These are phyloP conservation scores for Diogma glabrata DNA, from an alignment of 2,888 invertebrate genomes.

Conservation along the genomic window DNA sequence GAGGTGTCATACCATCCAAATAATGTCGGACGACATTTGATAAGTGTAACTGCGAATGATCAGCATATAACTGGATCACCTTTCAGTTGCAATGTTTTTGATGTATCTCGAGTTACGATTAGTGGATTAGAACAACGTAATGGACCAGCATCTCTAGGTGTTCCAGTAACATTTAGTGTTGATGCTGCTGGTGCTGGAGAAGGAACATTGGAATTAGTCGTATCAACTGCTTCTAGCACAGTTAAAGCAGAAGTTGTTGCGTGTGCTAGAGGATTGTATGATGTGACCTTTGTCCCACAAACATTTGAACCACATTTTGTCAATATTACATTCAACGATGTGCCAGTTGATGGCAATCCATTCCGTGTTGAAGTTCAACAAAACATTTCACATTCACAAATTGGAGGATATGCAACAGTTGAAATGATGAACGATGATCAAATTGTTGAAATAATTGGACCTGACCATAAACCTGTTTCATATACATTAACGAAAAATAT, in stretches of 20 bases:
- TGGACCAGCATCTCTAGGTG: slow-evolving; percentile 47
- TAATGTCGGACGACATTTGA: slow-evolving; percentile 77
- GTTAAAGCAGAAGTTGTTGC: slow-evolving; percentile 83
- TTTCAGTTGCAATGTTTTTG: slow-evolving; percentile 88
- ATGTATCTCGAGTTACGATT: slow-evolving; percentile 70
- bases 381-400: slow-evolving; percentile 61
- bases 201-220: slow-evolving; percentile 83
- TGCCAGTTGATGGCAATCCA: slow-evolving; percentile 80
- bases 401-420: slow-evolving; percentile 45
- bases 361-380: slow-evolving; percentile 71
- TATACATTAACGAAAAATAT: slow-evolving; percentile 49
- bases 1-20: slow-evolving; percentile 71
- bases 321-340: slow-evolving; percentile 89
- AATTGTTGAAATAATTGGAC: slow-evolving; percentile 52
- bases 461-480: slow-evolving; percentile 48
- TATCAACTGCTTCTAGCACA: slow-evolving; percentile 79
- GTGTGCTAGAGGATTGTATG: slow-evolving; percentile 80
- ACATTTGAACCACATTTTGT: slow-evolving; percentile 83
- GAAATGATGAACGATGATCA: slow-evolving; percentile 52
- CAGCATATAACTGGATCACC: slow-evolving; percentile 84
- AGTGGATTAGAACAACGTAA: slow-evolving; percentile 49
- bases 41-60: slow-evolving; percentile 70
- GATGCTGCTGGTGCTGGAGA: slow-evolving; percentile 93
- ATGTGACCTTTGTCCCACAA: slow-evolving; percentile 85
- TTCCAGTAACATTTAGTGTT: slow-evolving; percentile 83